Percentiles rank a stretch among this genome's conserved stretches.
phyloP scores from a whole-genome alignment of 1,140 invertebrate genomes.

The Catajapyx aquilonaris region DNA sequence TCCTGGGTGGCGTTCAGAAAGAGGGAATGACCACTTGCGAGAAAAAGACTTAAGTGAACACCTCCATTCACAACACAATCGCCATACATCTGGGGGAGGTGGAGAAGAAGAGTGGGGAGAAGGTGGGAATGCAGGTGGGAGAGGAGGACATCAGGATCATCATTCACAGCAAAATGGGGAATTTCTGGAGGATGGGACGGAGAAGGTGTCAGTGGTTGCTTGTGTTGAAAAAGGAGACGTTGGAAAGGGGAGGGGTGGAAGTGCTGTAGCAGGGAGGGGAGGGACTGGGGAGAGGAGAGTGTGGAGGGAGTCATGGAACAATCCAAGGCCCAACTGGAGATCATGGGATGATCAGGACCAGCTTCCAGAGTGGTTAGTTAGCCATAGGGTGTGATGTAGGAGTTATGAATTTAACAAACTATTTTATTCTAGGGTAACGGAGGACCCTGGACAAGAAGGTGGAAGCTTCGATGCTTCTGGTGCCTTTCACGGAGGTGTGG shows the following conservation, averaged over 20 bases:
- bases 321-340: slow-evolving; percentile 11
- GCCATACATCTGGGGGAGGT: too few species aligned
- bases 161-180: background rate
- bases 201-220: slow-evolving; percentile 2
- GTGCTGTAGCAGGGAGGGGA: slow-evolving; percentile 10
- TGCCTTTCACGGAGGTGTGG: slow-evolving; percentile 44
- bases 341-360: slow-evolving; percentile 29
- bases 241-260: slow-evolving; percentile 18
- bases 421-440: slow-evolving; percentile 36
- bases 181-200: background rate
- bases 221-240: slow-evolving; percentile 3
- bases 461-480: slow-evolving; percentile 71
- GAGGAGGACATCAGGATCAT: slow-evolving; percentile 6
- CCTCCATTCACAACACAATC: too few species aligned
- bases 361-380: slow-evolving; percentile 41
- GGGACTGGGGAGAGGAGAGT: slow-evolving; percentile 26
- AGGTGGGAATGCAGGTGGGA: slow-evolving; percentile 1
- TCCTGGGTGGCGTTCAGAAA: too few species aligned
- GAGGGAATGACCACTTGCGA: too few species aligned
- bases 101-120: too few species aligned
- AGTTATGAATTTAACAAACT: too few species aligned
- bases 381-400: too few species aligned
- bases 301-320: slow-evolving; percentile 9
- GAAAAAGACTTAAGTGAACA: too few species aligned
- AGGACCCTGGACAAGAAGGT: slow-evolving; percentile 49